These are phyloP conservation scores for Sesamia inferens DNA, from an alignment of 2,888 invertebrate species.

Conservation along the genomic window DNA sequence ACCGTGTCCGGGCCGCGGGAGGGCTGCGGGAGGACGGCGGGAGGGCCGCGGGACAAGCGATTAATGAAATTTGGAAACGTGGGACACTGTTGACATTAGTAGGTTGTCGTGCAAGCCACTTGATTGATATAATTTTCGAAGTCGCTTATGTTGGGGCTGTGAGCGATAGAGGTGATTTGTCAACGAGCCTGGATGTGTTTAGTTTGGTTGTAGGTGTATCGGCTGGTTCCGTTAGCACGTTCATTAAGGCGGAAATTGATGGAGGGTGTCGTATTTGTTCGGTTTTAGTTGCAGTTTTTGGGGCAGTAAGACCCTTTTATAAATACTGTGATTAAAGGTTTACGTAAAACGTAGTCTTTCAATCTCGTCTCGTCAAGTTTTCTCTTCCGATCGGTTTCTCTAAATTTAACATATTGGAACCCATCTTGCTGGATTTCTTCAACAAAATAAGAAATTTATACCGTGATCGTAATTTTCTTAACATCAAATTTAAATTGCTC, in stretches of 20 bases:
- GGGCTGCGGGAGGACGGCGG: conserved; percentile 14
- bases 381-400: no score
- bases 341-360: background rate
- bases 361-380: no score
- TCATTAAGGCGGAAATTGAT: conserved; percentile 15
- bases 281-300: background rate
- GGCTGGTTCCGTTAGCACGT: conserved; percentile 15
- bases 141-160: conserved; percentile 48
- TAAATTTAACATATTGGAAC: no score
- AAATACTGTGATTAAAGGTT: background rate
- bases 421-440: no score
- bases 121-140: conserved; percentile 63
- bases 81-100: conserved; percentile 65
- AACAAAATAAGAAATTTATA: no score
- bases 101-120: conserved; percentile 59
- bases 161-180: conserved; percentile 60
- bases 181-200: conserved; percentile 26
- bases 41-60: conserved; percentile 49
- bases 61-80: conserved; percentile 67
- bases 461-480: no score
- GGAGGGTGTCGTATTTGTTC: background rate
- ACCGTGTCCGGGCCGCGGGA: conserved; percentile 12
- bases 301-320: background rate
- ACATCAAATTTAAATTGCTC: no score
- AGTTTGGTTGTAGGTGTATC: conserved; percentile 8